Evolutionary conservation across 2,113 vertebrate species (phyloP).

Genomic region (Morone chrysops): DNA sequence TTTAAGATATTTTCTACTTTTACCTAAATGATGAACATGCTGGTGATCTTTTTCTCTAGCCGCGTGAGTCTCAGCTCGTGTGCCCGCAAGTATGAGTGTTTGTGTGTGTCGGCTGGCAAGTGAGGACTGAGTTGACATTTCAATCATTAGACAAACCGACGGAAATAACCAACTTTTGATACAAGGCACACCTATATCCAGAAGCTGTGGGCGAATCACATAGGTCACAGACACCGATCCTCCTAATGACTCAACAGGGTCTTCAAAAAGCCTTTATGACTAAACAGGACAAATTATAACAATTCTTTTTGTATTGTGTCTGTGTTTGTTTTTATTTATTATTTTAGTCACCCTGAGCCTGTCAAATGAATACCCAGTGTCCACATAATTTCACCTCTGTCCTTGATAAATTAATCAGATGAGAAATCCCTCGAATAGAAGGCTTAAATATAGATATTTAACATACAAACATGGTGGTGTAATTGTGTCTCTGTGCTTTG

Average conservation of each 20-base stretch:
- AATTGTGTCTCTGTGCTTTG: conserved; percentile 41
- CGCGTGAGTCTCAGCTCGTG: conserved; percentile 10
- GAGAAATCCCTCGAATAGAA: not conserved
- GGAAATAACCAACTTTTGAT: conserved; percentile 55
- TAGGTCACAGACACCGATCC: conserved; percentile 31
- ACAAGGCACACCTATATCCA: conserved; percentile 38
- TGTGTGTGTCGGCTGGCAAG: conserved; percentile 23
- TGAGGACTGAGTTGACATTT: conserved; percentile 57
- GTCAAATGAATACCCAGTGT: not conserved
- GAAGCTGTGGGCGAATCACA: conserved; percentile 26
- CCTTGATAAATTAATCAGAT: not conserved
- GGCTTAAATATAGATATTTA: not conserved
- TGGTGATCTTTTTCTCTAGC: conserved; percentile 17
- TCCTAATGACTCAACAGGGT: conserved; percentile 39
- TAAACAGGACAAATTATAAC: conserved; percentile 2
- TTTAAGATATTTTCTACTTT: not conserved
- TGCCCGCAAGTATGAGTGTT: conserved; percentile 7
- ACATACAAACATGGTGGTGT: conserved; percentile 1
- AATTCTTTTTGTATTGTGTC: not conserved
- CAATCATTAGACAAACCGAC: conserved; percentile 37
- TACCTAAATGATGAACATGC: conserved; percentile 7
- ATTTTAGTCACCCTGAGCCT: not conserved
- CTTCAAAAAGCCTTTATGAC: conserved; percentile 4
- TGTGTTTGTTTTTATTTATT: not conserved
- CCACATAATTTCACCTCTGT: not conserved